A percentile compares a stretch with the other conserved stretches of the same genome.
Evolutionary conservation across 2,113 vertebrate species (phyloP).

Genomic region (Lophotis ruficrista): DNA sequence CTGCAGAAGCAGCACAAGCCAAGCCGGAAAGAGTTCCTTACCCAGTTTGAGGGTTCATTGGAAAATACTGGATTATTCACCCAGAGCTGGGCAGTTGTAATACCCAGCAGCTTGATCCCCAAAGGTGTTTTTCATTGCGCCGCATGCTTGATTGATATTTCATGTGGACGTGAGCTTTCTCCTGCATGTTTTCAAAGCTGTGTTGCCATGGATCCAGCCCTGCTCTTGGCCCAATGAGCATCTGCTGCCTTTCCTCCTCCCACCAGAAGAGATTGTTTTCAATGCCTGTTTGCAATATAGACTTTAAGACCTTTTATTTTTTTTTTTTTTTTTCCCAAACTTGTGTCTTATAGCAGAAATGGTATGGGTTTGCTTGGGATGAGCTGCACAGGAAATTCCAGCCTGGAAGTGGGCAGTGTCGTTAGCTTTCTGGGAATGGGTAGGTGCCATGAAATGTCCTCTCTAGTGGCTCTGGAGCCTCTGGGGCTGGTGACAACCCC

Average conservation of each 20-base stretch:
- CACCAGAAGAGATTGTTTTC: no score
- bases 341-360: neutral
- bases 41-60: accelerated
- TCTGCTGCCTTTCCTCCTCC: no score
- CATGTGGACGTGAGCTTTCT: no score
- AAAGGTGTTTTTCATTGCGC: accelerated
- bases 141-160: no score
- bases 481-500: neutral
- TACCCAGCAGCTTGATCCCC: neutral
- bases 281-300: no score
- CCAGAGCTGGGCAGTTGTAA: accelerated
- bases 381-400: neutral
- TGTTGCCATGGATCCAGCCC: no score
- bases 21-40: neutral
- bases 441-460: no score
- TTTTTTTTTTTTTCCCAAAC: neutral
- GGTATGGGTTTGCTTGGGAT: accelerated
- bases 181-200: no score
- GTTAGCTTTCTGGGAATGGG: neutral
- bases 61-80: accelerated
- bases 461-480: accelerated
- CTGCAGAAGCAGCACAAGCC: neutral
- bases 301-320: no score
- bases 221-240: no score
- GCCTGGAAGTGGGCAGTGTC: accelerated